phyloP scores from a whole-genome alignment of 1,140 invertebrate genomes.

The Pogonognathellus flavescens region DNA sequence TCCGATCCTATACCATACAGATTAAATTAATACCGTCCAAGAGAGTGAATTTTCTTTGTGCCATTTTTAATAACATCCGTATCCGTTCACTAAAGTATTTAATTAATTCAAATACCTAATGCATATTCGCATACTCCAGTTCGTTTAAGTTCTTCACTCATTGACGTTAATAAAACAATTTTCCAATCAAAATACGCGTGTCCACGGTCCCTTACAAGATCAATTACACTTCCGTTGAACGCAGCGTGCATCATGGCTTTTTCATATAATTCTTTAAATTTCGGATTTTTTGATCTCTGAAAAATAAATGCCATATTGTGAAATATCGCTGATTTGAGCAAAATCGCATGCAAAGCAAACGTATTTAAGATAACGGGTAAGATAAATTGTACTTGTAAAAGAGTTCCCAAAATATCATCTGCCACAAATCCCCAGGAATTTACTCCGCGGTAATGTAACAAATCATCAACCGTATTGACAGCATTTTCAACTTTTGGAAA shows the following conservation, averaged over 20 bases:
- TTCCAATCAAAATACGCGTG: slow-evolving; percentile 88
- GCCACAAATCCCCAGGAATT: slow-evolving; percentile 82
- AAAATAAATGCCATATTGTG: neutral
- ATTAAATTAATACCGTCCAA: neutral
- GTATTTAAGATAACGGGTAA: too few species aligned
- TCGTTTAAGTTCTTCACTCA: slow-evolving; percentile 76
- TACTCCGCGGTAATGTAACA: slow-evolving; percentile 75
- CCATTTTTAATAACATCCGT: too few species aligned
- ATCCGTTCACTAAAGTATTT: too few species aligned
- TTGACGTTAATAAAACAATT: slow-evolving; percentile 77
- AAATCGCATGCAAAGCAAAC: too few species aligned
- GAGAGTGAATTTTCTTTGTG: too few species aligned
- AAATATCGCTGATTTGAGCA: neutral
- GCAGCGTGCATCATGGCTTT: slow-evolving; percentile 73
- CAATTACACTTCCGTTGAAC: slow-evolving; percentile 72
- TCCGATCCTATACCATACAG: slow-evolving; percentile 74
- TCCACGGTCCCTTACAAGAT: slow-evolving; percentile 75
- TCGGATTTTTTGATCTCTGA: slow-evolving; percentile 61
- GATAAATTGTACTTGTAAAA: neutral
- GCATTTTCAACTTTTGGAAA: slow-evolving; percentile 88
- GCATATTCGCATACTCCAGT: slow-evolving; percentile 80
- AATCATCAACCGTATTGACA: slow-evolving; percentile 80
- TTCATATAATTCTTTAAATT: slow-evolving; percentile 70
- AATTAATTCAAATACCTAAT: slow-evolving; percentile 74
- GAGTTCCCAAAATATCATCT: slow-evolving; percentile 81